Conservation (phyloP, 53 echinoderm and acorn worm genomes). For the Echinometra lucunter region DNA sequence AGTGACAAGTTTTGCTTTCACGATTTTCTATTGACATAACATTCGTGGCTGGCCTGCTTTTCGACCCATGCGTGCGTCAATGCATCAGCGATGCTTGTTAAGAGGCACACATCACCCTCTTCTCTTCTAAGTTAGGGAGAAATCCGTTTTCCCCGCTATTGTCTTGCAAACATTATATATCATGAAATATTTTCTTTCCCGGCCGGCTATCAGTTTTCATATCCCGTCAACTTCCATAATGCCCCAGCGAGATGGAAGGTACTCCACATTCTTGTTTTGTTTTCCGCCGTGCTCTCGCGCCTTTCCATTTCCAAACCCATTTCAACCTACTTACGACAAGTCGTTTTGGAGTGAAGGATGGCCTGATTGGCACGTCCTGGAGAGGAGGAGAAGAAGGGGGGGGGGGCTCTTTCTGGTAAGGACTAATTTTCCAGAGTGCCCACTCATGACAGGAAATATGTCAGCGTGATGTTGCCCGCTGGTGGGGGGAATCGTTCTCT, state of each 20-base stretch:
- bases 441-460: constrained; percentile 17
- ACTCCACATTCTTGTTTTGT: constrained; percentile 43
- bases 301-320: background rate
- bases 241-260: background rate
- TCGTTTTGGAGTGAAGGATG: constrained; percentile 21
- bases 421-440: constrained; percentile 34
- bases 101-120: background rate
- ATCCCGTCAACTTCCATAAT: constrained; percentile 37
- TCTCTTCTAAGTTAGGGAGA: background rate
- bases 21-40: background rate
- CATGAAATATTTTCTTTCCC: constrained; percentile 33
- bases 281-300: background rate
- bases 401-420: background rate
- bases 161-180: constrained; percentile 13
- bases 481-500: background rate
- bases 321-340: constrained; percentile 52
- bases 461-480: background rate
- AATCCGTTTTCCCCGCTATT: background rate
- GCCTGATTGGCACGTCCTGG: constrained; percentile 20
- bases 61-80: background rate
- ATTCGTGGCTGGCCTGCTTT: background rate
- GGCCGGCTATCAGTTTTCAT: constrained; percentile 41
- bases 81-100: background rate
- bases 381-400: background rate
- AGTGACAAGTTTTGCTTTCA: background rate